Evolutionary conservation across 2,797 vertebrate species (phyloP).

Genomic region (Rachycentron canadum): DNA sequence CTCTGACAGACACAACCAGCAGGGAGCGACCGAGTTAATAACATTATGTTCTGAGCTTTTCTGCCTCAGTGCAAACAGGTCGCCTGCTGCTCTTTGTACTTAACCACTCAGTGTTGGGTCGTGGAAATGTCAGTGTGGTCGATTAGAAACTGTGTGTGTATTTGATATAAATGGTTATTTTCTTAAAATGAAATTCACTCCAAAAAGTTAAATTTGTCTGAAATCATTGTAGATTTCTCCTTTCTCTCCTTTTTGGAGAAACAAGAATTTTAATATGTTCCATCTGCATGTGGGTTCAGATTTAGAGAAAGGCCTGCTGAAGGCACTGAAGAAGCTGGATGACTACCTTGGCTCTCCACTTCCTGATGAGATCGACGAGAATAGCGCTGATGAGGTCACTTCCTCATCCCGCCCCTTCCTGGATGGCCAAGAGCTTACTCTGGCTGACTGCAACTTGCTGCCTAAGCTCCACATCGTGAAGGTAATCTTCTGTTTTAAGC

Average conservation of each 20-base stretch:
- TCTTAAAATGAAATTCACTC: not conserved
- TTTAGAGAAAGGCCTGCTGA: constrained; percentile 87
- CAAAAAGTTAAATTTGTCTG: too few species aligned
- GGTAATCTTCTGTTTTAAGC: constrained; percentile 77
- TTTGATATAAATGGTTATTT: not conserved
- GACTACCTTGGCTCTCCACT: constrained; percentile 88
- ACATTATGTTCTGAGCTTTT: constrained; percentile 54
- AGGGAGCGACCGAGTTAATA: constrained; percentile 51
- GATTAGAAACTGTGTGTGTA: not conserved
- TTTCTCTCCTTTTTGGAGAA: not conserved
- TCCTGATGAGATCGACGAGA: constrained; percentile 93
- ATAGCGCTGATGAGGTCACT: constrained; percentile 89
- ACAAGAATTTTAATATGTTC: not conserved
- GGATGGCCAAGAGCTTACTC: constrained; percentile 90
- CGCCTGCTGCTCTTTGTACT: constrained; percentile 28
- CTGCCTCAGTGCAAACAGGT: constrained; percentile 19
- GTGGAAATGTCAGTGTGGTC: constrained; percentile 24
- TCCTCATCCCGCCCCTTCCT: constrained; percentile 90
- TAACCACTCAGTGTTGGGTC: not conserved
- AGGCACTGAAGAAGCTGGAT: constrained; percentile 86
- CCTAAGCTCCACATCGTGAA: constrained; percentile 94
- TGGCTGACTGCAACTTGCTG: constrained; percentile 94
- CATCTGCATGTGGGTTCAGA: constrained; percentile 66
- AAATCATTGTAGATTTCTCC: too few species aligned
- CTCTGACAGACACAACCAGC: constrained; percentile 37